Evolutionary conservation across 2,113 vertebrate genomes (phyloP).

Genomic region (Barbus barbus): DNA sequence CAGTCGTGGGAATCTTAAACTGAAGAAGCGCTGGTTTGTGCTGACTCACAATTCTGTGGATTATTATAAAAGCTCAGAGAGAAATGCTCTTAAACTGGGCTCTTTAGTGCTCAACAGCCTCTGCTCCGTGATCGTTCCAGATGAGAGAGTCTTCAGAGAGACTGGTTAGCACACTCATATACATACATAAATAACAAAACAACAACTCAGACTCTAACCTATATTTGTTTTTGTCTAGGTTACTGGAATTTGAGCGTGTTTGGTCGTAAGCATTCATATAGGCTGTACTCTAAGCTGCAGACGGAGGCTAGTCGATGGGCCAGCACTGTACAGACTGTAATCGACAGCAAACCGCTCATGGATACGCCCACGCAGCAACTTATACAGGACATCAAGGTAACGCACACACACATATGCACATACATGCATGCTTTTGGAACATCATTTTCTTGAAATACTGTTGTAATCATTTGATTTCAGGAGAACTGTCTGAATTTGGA

Average conservation of each 20-base stretch:
- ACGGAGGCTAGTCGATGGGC: slow-evolving; percentile 93
- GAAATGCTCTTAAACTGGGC: slow-evolving; percentile 87
- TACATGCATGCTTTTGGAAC: background rate
- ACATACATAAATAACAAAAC: background rate
- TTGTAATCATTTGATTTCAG: slow-evolving; percentile 67
- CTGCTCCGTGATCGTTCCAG: slow-evolving; percentile 89
- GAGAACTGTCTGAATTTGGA: slow-evolving; percentile 95
- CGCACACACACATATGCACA: background rate
- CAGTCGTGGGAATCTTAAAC: slow-evolving; percentile 81
- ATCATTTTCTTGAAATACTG: background rate
- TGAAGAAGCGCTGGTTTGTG: slow-evolving; percentile 98
- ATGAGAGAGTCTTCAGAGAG: slow-evolving; percentile 94
- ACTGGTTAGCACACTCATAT: slow-evolving; percentile 75
- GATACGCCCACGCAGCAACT: slow-evolving; percentile 97
- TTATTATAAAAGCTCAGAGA: slow-evolving; percentile 96
- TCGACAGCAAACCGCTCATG: slow-evolving; percentile 90
- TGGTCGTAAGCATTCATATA: slow-evolving; percentile 94
- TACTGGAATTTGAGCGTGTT: slow-evolving; percentile 93
- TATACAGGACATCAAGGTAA: slow-evolving; percentile 94
- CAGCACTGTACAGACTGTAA: slow-evolving; percentile 91
- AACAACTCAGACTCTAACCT: background rate
- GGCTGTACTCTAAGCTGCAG: slow-evolving; percentile 90
- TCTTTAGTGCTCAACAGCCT: slow-evolving; percentile 94
- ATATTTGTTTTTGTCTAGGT: slow-evolving; percentile 71
- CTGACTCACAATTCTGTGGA: slow-evolving; percentile 96